Base-by-base conservation (phyloP, 2,888 invertebrate species). In the Blastobasis lacticolella region DNA sequence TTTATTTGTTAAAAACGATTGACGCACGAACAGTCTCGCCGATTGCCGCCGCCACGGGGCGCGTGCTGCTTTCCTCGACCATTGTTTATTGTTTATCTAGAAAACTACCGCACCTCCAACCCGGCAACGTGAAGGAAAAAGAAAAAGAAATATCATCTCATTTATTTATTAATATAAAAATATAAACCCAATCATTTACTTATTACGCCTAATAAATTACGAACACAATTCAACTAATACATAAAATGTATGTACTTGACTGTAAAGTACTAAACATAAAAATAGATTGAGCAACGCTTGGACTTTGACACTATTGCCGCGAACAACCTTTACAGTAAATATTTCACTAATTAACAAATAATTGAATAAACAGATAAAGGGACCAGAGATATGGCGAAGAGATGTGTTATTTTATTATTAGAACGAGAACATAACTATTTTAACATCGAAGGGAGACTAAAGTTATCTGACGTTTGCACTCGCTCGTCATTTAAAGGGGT, bases 1-100 rank as follows among this genome's bases (percentile, higher is more conserved):
- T 74, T 69, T 81, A 81, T 84, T 85, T 85, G 80, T 85, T 79
- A 79, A 80, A 81, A 74, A 70, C 78, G 64, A 84, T 81, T 88
- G 87, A 88, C 87, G 87, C 86, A 87, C 86, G 79, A 73, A 69
- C 73, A 68, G 81, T 78, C 81, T 78, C 69, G 73, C 60, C 74
- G 69, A 71, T 74, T 75, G 71, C 72, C 59, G 46, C 23, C 23
- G 23, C 23, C 23, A 23, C 23, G 23, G 7, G 40, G n/a, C n/a
- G 6, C 37, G 43, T 7, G 23, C 23, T 23, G 23, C 23, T 23
- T 23, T 23, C 23, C 23, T 23, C 23, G 23, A 23, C 23, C 3
- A 23, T 23, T 23, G 23, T 23, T 23, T 23, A 23, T 23, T 23
- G 23, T 23, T 23, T 23, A 23, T 23, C 23, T 23, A 23, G 23